A percentile compares a stretch with the other conserved stretches of the same genome.
Evolutionary conservation across 2,113 vertebrate species (phyloP).

Genomic region (Python bivittatus): DNA sequence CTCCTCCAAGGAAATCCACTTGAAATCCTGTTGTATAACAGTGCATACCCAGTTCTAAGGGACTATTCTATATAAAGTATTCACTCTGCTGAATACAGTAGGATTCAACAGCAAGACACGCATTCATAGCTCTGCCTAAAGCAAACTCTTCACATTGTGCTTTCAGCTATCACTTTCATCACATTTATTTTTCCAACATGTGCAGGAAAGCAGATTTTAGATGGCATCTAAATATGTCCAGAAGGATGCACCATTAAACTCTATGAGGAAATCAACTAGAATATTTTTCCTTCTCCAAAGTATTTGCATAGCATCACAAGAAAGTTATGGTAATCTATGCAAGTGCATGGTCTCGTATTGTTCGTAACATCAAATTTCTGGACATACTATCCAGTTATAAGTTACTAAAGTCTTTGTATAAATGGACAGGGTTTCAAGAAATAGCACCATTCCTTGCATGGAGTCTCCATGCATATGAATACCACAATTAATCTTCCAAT

Average conservation of each 20-base stretch:
- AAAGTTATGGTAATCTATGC: neutral
- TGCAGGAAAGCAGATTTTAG: neutral
- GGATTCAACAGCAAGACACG: neutral
- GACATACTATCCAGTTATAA: neutral
- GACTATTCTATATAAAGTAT: neutral
- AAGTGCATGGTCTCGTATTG: neutral
- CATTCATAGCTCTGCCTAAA: neutral
- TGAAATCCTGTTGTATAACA: neutral
- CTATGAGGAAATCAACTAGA: neutral
- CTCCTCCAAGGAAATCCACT: neutral
- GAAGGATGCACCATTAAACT: neutral
- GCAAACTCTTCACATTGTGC: neutral
- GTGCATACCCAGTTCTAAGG: neutral
- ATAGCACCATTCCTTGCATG: neutral
- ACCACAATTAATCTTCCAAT: neutral
- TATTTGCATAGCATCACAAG: neutral
- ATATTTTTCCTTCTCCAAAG: neutral
- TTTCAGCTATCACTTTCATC: neutral
- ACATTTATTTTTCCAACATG: neutral
- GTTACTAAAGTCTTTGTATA: neutral
- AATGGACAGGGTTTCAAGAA: neutral
- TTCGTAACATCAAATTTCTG: neutral
- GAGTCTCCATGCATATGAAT: neutral
- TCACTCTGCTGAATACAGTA: neutral
- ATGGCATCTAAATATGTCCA: neutral